A percentile compares a stretch with the other conserved stretches of the same genome.
These are phyloP conservation scores for Conger conger DNA, from an alignment of 2,113 vertebrate species.

Conservation along the genomic window DNA sequence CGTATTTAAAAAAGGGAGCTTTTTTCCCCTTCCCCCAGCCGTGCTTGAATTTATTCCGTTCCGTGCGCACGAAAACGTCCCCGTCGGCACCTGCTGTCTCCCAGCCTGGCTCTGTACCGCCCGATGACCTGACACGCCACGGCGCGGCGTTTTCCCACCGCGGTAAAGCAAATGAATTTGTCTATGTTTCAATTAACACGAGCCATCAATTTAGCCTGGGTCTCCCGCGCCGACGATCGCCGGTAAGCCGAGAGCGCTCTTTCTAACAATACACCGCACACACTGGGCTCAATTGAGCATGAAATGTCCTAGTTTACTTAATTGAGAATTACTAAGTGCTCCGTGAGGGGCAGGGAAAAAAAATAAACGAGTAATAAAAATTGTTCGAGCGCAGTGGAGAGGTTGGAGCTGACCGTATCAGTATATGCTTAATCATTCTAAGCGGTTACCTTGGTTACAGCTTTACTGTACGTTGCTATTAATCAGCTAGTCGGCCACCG, in stretches of 20 bases:
- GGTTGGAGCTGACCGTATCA: not conserved
- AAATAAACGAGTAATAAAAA: not conserved
- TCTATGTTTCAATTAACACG: not conserved
- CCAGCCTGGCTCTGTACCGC: not conserved
- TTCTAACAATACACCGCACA: not conserved
- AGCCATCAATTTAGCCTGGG: not conserved
- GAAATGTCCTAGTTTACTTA: not conserved
- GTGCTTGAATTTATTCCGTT: not conserved
- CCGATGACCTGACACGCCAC: not conserved
- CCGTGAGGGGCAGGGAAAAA: not conserved
- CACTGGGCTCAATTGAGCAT: not conserved
- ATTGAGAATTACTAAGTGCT: constrained; percentile 5
- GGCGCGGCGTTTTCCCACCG: not conserved
- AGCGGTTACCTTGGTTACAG: not conserved
- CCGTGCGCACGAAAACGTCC: not conserved
- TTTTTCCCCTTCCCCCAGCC: too few species aligned
- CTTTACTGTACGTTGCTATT: not conserved
- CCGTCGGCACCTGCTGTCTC: not conserved
- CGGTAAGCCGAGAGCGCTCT: not conserved
- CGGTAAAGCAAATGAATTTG: not conserved
- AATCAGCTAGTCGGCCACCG: not conserved
- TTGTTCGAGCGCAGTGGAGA: not conserved
- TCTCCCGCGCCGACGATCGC: not conserved
- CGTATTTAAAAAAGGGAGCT: not conserved
- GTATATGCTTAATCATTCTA: not conserved